Percentiles rank a stretch among this genome's conserved stretches.
Evolutionary conservation across 1,140 invertebrate species (phyloP).

Genomic region (Pararge aegeria): DNA sequence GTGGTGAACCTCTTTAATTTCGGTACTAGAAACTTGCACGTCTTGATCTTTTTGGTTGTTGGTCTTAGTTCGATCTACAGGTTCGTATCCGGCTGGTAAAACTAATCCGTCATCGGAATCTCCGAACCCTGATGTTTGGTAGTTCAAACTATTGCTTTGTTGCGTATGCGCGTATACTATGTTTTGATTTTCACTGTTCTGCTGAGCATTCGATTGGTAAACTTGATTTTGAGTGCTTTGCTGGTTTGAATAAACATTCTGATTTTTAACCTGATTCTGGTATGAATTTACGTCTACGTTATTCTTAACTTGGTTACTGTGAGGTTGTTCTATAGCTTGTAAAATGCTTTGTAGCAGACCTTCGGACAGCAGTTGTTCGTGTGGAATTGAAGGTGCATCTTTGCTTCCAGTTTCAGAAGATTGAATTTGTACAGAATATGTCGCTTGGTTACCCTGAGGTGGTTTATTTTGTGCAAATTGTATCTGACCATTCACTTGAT

Average conservation of each 20-base stretch:
- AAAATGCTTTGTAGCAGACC: constrained; percentile 89
- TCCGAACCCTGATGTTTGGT: constrained; percentile 19
- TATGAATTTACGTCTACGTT: too few species aligned
- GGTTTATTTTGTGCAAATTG: constrained; percentile 70
- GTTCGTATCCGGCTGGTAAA: constrained; percentile 66
- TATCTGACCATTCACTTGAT: constrained; percentile 30
- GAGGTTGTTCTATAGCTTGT: constrained; percentile 68
- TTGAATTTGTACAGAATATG: constrained; percentile 88
- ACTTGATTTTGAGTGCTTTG: constrained; percentile 22
- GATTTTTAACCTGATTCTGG: too few species aligned
- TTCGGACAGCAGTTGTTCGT: constrained; percentile 88
- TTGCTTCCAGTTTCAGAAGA: constrained; percentile 77
- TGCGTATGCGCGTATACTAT: neutral
- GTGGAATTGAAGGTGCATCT: constrained; percentile 75
- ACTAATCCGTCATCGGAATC: constrained; percentile 47
- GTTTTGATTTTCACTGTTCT: constrained; percentile 12
- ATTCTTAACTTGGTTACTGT: constrained; percentile 31
- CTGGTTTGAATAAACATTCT: constrained; percentile 19
- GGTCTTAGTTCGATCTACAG: constrained; percentile 52
- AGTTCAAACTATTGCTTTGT: constrained; percentile 8
- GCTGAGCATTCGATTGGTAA: constrained; percentile 12
- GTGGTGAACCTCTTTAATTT: constrained; percentile 44
- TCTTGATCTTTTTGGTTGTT: constrained; percentile 40
- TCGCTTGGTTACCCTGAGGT: constrained; percentile 81
- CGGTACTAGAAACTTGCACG: constrained; percentile 42